A percentile compares a stretch with the other conserved stretches of the same genome.
Evolutionary conservation across 2,113 vertebrate genomes (phyloP).

Genomic region (Erythrocebus patas): DNA sequence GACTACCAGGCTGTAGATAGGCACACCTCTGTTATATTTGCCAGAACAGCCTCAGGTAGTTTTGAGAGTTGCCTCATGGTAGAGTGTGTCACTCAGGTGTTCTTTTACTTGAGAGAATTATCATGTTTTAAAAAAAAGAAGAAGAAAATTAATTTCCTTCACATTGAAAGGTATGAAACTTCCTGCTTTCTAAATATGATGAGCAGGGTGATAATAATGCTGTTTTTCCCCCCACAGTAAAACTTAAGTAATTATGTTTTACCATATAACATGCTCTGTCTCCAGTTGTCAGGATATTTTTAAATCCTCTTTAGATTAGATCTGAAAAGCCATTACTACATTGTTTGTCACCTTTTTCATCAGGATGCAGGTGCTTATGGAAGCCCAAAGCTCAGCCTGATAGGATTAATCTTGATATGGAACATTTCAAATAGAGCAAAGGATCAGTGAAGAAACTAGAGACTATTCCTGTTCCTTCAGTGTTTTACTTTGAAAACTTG

Average conservation of each 20-base stretch:
- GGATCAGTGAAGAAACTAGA: not conserved
- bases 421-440: not conserved
- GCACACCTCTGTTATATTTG: not conserved
- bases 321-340: not conserved
- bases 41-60: not conserved
- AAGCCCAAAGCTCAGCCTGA: not conserved
- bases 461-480: not conserved
- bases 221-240: not conserved
- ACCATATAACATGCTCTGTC: not conserved
- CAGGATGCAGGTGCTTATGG: not conserved
- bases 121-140: constrained; percentile 21
- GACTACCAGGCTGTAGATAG: not conserved
- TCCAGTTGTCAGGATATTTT: not conserved
- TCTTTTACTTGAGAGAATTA: constrained; percentile 24
- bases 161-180: not conserved
- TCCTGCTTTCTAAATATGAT: not conserved
- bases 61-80: not conserved
- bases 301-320: not conserved
- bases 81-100: not conserved
- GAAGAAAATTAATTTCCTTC: not conserved
- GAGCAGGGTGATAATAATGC: not conserved
- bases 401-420: not conserved
- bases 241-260: not conserved
- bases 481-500: constrained; percentile 29
- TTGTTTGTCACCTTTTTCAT: not conserved